A percentile compares a stretch with the other conserved stretches of the same genome.
These are phyloP conservation scores for Notarius quadriscutis DNA, from an alignment of 2,113 vertebrate genomes.

Conservation along the genomic window DNA sequence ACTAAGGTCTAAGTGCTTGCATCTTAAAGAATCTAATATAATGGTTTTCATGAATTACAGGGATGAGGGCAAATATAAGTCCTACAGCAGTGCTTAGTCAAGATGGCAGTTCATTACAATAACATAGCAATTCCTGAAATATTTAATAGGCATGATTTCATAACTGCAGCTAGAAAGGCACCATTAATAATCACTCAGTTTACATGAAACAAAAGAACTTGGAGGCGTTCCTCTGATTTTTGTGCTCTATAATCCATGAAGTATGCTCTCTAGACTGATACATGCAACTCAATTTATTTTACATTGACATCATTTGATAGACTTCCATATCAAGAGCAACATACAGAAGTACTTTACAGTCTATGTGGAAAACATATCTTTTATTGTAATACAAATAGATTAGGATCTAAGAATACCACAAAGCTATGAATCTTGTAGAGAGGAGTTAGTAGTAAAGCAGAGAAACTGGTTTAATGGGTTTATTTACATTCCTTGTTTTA, in stretches of 20 bases:
- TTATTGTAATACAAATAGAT: neutral
- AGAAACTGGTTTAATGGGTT: neutral
- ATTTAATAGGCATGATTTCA: slow-evolving; percentile 4
- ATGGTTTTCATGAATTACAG: neutral
- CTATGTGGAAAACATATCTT: neutral
- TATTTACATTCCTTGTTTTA: neutral
- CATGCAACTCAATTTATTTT: neutral
- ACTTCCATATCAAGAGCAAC: neutral
- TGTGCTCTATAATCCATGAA: neutral
- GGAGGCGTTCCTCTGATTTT: neutral
- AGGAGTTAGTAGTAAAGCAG: neutral
- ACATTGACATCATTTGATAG: neutral
- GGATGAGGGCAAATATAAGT: neutral
- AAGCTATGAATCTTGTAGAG: neutral
- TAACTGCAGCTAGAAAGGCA: neutral
- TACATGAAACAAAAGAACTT: neutral
- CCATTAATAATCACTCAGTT: neutral
- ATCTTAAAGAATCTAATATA: neutral
- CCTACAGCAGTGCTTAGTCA: neutral
- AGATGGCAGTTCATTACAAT: neutral
- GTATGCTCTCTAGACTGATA: neutral
- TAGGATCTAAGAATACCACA: neutral
- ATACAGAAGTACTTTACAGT: neutral
- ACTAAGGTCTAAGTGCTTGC: too few relatives aligned
- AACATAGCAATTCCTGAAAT: neutral